phyloP scores from a whole-genome alignment of 2,888 invertebrate genomes.

The Drosophila anomelani region DNA sequence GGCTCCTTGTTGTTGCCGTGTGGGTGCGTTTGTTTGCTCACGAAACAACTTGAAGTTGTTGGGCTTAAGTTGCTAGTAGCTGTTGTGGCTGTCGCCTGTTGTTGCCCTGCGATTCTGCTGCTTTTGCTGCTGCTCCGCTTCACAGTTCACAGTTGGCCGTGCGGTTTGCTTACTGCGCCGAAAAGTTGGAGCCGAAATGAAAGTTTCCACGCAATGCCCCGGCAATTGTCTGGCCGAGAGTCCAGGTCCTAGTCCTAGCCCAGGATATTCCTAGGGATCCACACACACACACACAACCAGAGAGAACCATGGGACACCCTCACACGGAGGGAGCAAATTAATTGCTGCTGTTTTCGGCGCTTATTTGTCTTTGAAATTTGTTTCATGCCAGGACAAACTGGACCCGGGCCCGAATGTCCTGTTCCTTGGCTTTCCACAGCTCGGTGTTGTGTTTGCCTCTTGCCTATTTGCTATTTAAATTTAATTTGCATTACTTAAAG shows the following conservation, averaged over 20 bases:
- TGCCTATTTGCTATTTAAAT: slow-evolving; percentile 80
- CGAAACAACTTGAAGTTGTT: slow-evolving; percentile 72
- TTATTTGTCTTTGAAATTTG: slow-evolving; percentile 82
- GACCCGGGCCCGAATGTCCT: slow-evolving; percentile 59
- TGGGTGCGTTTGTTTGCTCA: slow-evolving; percentile 66
- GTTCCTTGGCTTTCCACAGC: slow-evolving; percentile 26
- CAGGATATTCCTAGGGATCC: slow-evolving; percentile 14
- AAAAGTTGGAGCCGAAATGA: slow-evolving; percentile 68
- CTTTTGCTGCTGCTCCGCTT: slow-evolving; percentile 42
- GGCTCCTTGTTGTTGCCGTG: slow-evolving; percentile 38
- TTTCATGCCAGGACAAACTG: slow-evolving; percentile 59
- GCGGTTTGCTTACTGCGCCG: slow-evolving; percentile 73
- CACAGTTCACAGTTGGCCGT: slow-evolving; percentile 65
- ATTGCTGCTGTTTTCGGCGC: slow-evolving; percentile 80
- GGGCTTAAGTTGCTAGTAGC: slow-evolving; percentile 74
- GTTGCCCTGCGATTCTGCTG: slow-evolving; percentile 24
- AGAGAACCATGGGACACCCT: slow-evolving; percentile 39
- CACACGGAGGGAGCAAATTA: slow-evolving; percentile 74
- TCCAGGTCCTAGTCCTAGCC: slow-evolving; percentile 34
- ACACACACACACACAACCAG: slow-evolving; percentile 2
- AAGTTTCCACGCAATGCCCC: slow-evolving; percentile 59
- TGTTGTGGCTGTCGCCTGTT: slow-evolving; percentile 65
- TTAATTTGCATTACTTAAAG: slow-evolving; percentile 80
- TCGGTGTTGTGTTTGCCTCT: slow-evolving; percentile 61
- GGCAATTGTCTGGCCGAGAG: slow-evolving; percentile 66